Percentiles rank a stretch among this genome's conserved stretches.
Evolutionary conservation across 2,113 vertebrate genomes (phyloP).

Genomic region (Axis porcinus): DNA sequence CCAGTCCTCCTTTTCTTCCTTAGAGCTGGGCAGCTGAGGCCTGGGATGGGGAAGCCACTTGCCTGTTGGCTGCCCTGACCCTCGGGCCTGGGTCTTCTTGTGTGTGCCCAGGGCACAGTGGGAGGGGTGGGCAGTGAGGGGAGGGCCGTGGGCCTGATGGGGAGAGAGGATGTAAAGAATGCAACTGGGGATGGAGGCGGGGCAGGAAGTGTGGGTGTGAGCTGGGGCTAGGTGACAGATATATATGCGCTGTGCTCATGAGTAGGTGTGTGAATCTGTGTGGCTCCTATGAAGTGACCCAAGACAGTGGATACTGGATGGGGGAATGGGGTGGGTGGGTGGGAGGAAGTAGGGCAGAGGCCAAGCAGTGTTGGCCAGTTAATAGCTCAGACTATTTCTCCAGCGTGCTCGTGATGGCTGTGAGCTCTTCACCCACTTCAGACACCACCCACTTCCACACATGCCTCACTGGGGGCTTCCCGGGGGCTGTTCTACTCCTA

Average conservation of each 20-base stretch:
- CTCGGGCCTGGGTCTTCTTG: neutral
- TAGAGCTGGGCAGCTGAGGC: neutral
- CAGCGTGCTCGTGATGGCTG: accelerated
- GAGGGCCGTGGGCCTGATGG: neutral
- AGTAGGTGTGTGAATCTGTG: neutral
- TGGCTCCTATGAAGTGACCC: neutral
- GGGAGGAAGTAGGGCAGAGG: neutral
- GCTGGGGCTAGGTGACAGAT: neutral
- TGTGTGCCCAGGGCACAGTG: too few species aligned
- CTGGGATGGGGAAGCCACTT: neutral
- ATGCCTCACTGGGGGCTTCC: neutral
- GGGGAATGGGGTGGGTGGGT: accelerated
- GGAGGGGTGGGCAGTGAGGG: neutral
- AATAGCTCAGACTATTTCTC: neutral
- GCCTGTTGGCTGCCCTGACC: neutral
- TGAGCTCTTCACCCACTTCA: neutral
- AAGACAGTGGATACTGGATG: neutral
- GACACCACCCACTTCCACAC: too few species aligned
- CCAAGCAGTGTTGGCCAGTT: accelerated
- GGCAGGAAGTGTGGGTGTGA: neutral
- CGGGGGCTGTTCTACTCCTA: accelerated
- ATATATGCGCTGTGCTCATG: accelerated
- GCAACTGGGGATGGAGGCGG: too few species aligned
- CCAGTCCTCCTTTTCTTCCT: neutral
- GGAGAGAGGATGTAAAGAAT: too few species aligned